Evolutionary conservation across 1,140 invertebrate species (phyloP), one percentile per base, ranked within the genome.

Genomic region (Drosophila parabipectinata): DNA sequence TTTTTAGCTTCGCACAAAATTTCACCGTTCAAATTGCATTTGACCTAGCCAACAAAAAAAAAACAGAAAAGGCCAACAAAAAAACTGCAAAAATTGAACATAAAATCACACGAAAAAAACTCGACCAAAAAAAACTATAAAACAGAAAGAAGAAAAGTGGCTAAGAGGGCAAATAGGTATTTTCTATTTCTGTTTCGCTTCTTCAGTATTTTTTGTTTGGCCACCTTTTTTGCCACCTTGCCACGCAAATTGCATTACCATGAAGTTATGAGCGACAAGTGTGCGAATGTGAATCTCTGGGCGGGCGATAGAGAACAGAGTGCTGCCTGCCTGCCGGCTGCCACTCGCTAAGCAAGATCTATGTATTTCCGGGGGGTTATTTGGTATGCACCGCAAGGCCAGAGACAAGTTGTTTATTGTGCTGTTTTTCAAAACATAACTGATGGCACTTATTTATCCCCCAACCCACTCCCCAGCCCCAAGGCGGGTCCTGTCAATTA

Each of bases 261-360:
- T 87, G 59, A 87, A 87, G 82, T 87, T 87, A 87, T 87, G 82
- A 87, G 75, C 78, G 82, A 88, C 83, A 87, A 87, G 82, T 88
- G 82, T 82, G 82, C 71, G 75, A 87, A 85, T 87, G 66, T 84
- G 64, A 87, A 76, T 85, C 83, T 74, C 67, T 41, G 32, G 52
- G 24, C 26, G 24, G 39, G 26, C 59, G 45, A 55, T 67, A 34
- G 47, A 64, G 50, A 48, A 15, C 52, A 44, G 60, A 67, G 63
- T 69, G 28, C 54, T 18, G n/a, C 26, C 26, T 28, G 26, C 26
- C 26, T 28, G 26, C 26, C 39, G n/a, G 26, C 51, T 53, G 50
- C 18, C 54, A 50, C 18, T 50, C 30, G 18, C 45, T 63, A 50
- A 66, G 54, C 66, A 51, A 72, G 74, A 87, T 82, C 64, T 71